Evolutionary conservation across 2,797 vertebrate genomes (phyloP).

Genomic region (Leucoraja ocellata): DNA sequence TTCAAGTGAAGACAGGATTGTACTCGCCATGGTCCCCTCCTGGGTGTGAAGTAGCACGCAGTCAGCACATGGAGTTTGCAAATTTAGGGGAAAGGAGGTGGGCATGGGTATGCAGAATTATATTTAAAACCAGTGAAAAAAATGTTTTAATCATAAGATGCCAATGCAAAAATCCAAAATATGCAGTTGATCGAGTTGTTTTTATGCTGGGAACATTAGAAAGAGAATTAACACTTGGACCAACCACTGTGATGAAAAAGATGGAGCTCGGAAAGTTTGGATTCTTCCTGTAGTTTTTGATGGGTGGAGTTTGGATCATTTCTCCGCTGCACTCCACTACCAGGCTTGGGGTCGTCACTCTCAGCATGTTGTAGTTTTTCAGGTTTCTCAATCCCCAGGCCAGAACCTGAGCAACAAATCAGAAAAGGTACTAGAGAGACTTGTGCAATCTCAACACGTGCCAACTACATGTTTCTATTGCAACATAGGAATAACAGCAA

Average conservation of each 20-base stretch:
- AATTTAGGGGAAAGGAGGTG: too few species aligned
- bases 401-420: conserved; percentile 49
- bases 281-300: conserved; percentile 47
- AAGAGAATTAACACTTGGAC: conserved; percentile 35
- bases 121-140: background rate
- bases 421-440: background rate
- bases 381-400: conserved; percentile 59
- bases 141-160: background rate
- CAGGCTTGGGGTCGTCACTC: conserved; percentile 39
- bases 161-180: background rate
- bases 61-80: background rate
- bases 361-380: conserved; percentile 42
- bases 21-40: background rate
- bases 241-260: conserved; percentile 52
- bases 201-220: background rate
- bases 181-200: background rate
- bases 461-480: background rate
- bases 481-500: background rate
- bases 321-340: conserved; percentile 52
- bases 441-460: background rate
- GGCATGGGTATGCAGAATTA: background rate
- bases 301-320: conserved; percentile 47
- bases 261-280: conserved; percentile 53
- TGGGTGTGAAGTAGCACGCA: background rate
- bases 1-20: background rate